Percentiles rank a stretch among this genome's conserved stretches.
phyloP scores from a whole-genome alignment of 53 echinoderm and acorn worm species.

The Hippasteria phrygiana region DNA sequence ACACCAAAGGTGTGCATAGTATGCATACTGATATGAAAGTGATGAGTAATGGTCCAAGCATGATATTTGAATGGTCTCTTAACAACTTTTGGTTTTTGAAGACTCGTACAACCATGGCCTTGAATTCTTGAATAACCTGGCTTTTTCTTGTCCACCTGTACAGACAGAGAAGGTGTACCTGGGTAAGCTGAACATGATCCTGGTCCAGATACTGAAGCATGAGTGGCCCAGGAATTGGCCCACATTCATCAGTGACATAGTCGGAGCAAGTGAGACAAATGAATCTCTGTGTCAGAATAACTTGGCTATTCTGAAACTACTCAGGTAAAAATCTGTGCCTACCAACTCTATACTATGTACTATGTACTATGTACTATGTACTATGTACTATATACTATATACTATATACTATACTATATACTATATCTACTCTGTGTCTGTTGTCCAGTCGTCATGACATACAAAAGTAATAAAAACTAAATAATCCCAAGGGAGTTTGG shows the following conservation, averaged over 20 bases:
- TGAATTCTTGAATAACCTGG: neutral
- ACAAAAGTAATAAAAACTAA: neutral
- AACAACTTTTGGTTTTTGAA: no score
- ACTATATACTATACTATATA: no score
- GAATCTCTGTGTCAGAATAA: slow-evolving; percentile 98
- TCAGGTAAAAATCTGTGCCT: slow-evolving; percentile 78
- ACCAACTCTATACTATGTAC: neutral
- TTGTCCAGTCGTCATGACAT: no score
- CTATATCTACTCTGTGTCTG: no score
- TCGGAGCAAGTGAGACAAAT: slow-evolving; percentile 97
- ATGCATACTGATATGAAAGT: no score
- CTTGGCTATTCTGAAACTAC: slow-evolving; percentile 89
- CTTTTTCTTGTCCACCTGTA: neutral
- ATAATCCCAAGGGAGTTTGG: no score
- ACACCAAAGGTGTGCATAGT: no score
- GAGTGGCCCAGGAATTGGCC: slow-evolving; percentile 99
- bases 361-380: neutral
- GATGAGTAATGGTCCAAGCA: no score
- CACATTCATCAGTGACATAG: slow-evolving; percentile 98
- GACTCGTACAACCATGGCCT: no score
- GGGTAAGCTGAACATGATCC: slow-evolving; percentile 98
- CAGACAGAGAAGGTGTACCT: slow-evolving; percentile 96
- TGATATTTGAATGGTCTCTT: no score
- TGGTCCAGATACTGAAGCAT: slow-evolving; percentile 97
- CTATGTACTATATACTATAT: no score